These are phyloP conservation scores for Argyresthia goedartella DNA, from an alignment of 2,888 invertebrate genomes.

Conservation along the genomic window DNA sequence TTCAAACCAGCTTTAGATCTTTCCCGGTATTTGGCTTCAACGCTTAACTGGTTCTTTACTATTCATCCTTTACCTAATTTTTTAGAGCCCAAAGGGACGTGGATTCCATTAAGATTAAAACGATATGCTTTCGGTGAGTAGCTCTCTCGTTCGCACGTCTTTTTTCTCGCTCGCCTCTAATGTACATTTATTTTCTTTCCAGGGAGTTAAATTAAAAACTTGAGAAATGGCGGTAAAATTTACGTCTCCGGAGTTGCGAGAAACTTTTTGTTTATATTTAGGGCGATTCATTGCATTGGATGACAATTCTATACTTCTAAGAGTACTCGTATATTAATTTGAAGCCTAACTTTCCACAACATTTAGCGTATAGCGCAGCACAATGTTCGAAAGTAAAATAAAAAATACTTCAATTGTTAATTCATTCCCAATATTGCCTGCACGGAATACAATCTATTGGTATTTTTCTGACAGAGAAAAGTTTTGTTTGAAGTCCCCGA, in stretches of 20 bases:
- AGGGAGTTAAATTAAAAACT: background rate
- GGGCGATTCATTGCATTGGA: no score
- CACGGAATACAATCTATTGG: no score
- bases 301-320: no score
- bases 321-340: no score
- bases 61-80: constrained; percentile 27
- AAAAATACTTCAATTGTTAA: no score
- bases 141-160: background rate
- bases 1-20: no score
- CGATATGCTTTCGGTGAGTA: constrained; percentile 33
- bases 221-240: constrained; percentile 2
- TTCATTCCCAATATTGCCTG: no score
- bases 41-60: constrained; percentile 16
- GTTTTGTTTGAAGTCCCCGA: no score
- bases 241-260: background rate
- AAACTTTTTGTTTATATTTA: background rate
- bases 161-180: constrained; percentile 3
- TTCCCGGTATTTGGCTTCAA: constrained; percentile 8
- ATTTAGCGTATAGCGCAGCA: no score
- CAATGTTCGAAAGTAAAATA: no score
- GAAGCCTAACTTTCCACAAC: no score
- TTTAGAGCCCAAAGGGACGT: constrained; percentile 34
- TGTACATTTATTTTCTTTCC: constrained; percentile 3
- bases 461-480: no score
- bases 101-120: constrained; percentile 48